Evolutionary conservation across 2,797 vertebrate genomes (phyloP), one percentile per base, ranked within the genome.

Genomic region (Cirrhinus molitorella): DNA sequence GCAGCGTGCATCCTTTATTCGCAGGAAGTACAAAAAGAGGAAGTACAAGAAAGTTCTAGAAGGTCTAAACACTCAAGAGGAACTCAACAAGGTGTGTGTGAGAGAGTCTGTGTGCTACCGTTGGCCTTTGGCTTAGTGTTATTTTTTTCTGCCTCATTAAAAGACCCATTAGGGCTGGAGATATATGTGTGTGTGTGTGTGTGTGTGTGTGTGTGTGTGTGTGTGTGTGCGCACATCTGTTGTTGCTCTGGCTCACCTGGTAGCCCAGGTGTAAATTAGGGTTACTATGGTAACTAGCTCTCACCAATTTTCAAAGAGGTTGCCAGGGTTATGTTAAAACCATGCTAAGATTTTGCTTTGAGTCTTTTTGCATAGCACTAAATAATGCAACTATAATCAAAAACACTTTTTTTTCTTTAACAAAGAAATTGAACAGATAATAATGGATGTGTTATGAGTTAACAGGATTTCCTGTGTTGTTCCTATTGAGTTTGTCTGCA

Each of bases 21-120:
- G 94, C 77, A 95, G 97, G 88, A 99, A 99, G 92, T 99, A 99
- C 93, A 95, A 96, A 86, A 97, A 99, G 87, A 94, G 97, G 90
- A 97, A 95, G 90, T 99, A 97, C 93, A 92, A 95, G 47, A 95
- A 91, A 90, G 86, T 92, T 19, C 91, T 96, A 82, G 92, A 95
- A 87, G 89, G 91, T 12, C 92, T 94, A 88, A 89, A 93, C 61
- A 93, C 92, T 79, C 94, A 95, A 91, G 95, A 96, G 83, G 92
- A 97, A 77, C 91, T 99, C 90, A 98, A 99, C 90, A 95, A 97
- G 97, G 98, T 89, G 90, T 88, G 75, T 77, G 67, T 71, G 17
- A 53, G 75, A 40, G 47, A 14, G 47, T 80, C 34, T 67, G 55
- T 78, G 66, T 21, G 12, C 74, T 75, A 80, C 43, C 34, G 19